phyloP scores from a whole-genome alignment of 1,140 invertebrate species.

The Panulirus ornatus region DNA sequence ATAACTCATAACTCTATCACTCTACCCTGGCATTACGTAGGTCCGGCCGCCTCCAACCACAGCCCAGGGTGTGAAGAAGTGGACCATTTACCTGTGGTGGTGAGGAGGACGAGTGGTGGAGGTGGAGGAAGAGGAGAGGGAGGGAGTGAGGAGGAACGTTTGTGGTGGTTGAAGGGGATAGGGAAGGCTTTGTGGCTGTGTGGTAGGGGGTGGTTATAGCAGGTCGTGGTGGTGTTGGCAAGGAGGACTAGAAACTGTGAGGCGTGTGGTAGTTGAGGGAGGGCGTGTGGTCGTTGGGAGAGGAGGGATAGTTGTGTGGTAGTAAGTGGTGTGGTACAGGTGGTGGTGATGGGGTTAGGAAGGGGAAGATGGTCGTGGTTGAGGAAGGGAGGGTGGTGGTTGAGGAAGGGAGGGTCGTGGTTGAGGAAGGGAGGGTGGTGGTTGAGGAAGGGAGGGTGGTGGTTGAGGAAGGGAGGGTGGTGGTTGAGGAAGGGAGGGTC shows the following conservation, averaged over 20 bases:
- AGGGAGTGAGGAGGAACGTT: too few relatives aligned
- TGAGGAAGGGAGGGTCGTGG: not conserved
- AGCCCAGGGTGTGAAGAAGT: constrained; percentile 43
- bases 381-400: not conserved
- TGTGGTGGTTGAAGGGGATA: not conserved
- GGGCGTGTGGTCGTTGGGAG: not conserved
- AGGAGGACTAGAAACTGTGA: not conserved
- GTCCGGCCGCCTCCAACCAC: constrained; percentile 5
- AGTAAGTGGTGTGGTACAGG: not conserved
- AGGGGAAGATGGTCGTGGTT: not conserved
- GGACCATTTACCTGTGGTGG: constrained; percentile 17
- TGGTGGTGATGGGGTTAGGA: not conserved
- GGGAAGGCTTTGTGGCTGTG: not conserved
- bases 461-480: not conserved
- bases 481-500: not conserved
- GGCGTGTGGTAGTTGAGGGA: not conserved
- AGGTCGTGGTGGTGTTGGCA: constrained; percentile 2
- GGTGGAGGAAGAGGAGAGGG: not conserved
- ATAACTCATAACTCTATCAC: constrained; percentile 53
- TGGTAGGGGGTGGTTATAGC: not conserved
- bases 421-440: not conserved
- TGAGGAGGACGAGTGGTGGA: not conserved
- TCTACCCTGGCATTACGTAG: constrained; percentile 38
- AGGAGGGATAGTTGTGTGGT: not conserved
- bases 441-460: not conserved